phyloP scores from a whole-genome alignment of 2,888 invertebrate genomes.

The Acanthacorydalis orientalis region DNA sequence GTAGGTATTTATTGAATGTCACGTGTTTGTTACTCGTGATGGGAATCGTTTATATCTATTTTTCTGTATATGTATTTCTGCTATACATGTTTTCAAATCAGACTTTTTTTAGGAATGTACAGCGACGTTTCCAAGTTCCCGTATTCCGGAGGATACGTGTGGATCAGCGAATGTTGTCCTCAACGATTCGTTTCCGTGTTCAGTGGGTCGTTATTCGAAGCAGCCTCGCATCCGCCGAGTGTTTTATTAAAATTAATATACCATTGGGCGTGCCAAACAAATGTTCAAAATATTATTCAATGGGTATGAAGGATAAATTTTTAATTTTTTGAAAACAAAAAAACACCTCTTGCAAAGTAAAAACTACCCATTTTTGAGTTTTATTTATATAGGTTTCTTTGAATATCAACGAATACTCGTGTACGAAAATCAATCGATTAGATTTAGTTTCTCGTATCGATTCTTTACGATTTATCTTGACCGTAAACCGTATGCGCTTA shows the following conservation, averaged over 20 bases:
- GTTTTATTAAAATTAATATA: slow-evolving; percentile 70
- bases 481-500: too few species aligned
- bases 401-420: too few species aligned
- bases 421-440: too few species aligned
- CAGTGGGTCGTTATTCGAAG: slow-evolving; percentile 74
- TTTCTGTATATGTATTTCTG: background rate
- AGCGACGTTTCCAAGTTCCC: slow-evolving; percentile 73
- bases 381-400: too few species aligned
- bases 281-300: slow-evolving; percentile 71
- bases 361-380: background rate
- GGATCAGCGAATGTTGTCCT: slow-evolving; percentile 79
- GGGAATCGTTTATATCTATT: background rate
- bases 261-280: slow-evolving; percentile 85
- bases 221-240: slow-evolving; percentile 68
- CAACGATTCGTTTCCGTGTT: slow-evolving; percentile 75
- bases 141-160: slow-evolving; percentile 78
- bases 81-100: background rate
- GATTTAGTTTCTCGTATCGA: too few species aligned
- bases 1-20: slow-evolving; percentile 20
- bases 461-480: too few species aligned
- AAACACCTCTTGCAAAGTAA: background rate
- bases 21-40: background rate
- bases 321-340: background rate
- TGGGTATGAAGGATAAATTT: slow-evolving; percentile 44
- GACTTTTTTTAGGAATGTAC: slow-evolving; percentile 46